Base-by-base conservation (phyloP, 1,140 invertebrate species). In the Heliothis subflexa region DNA sequence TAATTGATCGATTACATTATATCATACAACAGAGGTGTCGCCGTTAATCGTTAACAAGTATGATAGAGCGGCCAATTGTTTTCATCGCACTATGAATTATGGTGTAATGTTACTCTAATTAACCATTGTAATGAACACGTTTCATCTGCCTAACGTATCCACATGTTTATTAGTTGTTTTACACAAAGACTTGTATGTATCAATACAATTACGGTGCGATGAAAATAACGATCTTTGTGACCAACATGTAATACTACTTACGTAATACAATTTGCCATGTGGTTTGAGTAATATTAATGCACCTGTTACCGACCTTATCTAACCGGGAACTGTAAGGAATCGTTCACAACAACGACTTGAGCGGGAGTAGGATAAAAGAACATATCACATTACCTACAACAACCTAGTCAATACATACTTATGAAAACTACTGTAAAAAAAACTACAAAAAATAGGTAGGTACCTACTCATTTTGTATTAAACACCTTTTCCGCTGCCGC, bases 121-220 rank as follows among this genome's bases (percentile, higher is more conserved):
- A 68, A 52, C 64, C 28, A 25, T 68, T 68, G 47, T 68, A 68
- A 68, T 68, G 11, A 68, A 68, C 64, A 68, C 64, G 64, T 68
- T 50, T 68, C 64, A 47, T 64, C 40, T 64, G 61, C 61, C 40
- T 68, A 68, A 50, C 47, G 21, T 66, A 68, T 21, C 45, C 47
- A 21, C 45, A 21, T 49, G 28, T 50, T 21, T 47, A 68, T 25
- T 14, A 12, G n/a, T 47, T 21, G n/a, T 49, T 66, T 55, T 9
- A 21, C 54, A 57, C 21, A 57, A 12, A 57, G 54, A 25, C 33
- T 33, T 7, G 33, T 57, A 25, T 57, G 11, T 25, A 12, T 25
- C 25, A 57, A 28, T 59, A 11, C 14, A 11, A 13, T 33, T 62
- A 62, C 33, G n/a, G 33, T 16, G 14, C 33, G 59, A 57, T 25